Percentiles rank a stretch among this genome's conserved stretches.
These are phyloP conservation scores for Nomada fabriciana DNA, from an alignment of 2,888 invertebrate species.

Conservation along the genomic window DNA sequence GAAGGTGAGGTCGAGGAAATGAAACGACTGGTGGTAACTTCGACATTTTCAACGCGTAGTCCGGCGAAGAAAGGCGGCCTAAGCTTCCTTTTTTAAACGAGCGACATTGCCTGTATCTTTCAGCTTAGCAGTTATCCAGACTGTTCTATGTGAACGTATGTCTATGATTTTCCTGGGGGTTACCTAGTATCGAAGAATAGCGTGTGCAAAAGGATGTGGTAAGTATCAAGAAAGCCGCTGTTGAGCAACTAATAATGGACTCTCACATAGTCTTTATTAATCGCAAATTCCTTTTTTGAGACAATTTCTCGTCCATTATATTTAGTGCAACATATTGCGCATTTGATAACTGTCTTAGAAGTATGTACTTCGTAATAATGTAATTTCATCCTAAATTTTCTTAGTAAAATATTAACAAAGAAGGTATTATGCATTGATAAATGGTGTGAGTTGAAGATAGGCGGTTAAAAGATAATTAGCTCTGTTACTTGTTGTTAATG, in stretches of 20 bases:
- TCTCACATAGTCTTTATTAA: slow-evolving; percentile 63
- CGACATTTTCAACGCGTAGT: slow-evolving; percentile 33
- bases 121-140: slow-evolving; percentile 22
- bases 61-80: background rate
- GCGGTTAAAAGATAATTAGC: no score
- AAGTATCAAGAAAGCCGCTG: slow-evolving; percentile 62
- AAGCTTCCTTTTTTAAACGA: slow-evolving; percentile 18
- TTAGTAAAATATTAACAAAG: no score
- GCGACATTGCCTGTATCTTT: slow-evolving; percentile 45
- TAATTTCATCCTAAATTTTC: no score
- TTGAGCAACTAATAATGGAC: slow-evolving; percentile 78
- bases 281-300: slow-evolving; percentile 27
- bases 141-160: slow-evolving; percentile 6
- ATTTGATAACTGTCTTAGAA: no score
- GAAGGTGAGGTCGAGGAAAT: slow-evolving; percentile 33
- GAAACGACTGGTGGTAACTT: slow-evolving; percentile 37
- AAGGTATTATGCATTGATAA: no score
- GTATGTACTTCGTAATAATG: background rate
- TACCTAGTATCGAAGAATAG: slow-evolving; percentile 78
- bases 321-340: no score
- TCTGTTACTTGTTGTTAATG: no score
- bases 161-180: slow-evolving; percentile 63
- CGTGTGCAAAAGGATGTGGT: slow-evolving; percentile 69
- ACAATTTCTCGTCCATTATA: no score
- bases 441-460: background rate